Conservation (phyloP, 2,888 invertebrate genomes). For the Diarsia rubi region DNA sequence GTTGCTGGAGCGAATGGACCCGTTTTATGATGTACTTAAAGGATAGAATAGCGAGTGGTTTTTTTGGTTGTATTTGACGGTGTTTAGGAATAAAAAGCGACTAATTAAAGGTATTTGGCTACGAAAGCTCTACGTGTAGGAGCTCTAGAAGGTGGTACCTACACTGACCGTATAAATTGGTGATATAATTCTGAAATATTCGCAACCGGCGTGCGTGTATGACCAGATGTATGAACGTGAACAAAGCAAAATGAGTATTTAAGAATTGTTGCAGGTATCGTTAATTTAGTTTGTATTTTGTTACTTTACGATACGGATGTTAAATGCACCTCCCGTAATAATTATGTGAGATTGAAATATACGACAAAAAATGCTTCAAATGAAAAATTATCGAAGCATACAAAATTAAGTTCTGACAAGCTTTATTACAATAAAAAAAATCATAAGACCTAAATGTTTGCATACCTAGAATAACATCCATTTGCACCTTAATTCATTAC, state of each 20-base stretch:
- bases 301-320: not conserved
- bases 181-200: too few species aligned
- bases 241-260: not conserved
- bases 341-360: too few species aligned
- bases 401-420: not conserved
- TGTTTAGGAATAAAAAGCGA: not conserved
- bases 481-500: slow-evolving; percentile 59
- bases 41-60: slow-evolving; percentile 14
- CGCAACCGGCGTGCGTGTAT: not conserved
- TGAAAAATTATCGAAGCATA: not conserved
- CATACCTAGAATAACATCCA: slow-evolving; percentile 26
- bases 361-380: too few species aligned
- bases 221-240: not conserved
- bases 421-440: not conserved
- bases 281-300: not conserved
- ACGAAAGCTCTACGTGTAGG: not conserved
- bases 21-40: slow-evolving; percentile 33
- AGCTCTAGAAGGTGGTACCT: not conserved
- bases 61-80: not conserved
- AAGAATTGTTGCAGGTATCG: not conserved
- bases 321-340: not conserved
- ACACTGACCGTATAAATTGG: not conserved
- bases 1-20: slow-evolving; percentile 54
- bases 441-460: slow-evolving; percentile 6
- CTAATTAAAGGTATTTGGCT: not conserved